Evolutionary conservation across 2,888 invertebrate species (phyloP), one percentile per base, ranked within the genome.

Genomic region (Epirrhoe alternata): DNA sequence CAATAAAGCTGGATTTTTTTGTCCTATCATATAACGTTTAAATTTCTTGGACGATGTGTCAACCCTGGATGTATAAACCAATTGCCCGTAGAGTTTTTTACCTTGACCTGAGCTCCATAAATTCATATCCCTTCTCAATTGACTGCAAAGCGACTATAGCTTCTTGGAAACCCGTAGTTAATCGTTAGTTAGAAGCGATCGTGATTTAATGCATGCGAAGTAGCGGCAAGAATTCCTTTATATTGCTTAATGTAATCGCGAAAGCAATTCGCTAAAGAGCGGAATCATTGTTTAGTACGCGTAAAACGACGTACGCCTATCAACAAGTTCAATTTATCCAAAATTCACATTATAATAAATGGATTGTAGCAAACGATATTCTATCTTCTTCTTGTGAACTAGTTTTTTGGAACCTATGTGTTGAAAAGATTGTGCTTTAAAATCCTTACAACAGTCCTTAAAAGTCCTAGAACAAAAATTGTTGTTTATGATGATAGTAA

Each of bases 171-270:
- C 31, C 45, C 33, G 17, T 8, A 49, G 17, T 54, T 61, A 24
- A 63, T 67, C 64, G 74, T 69, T 79, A 77, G 74, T 77, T 69
- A 72, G 70, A 79, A 81, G 74, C 75, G 73, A 73, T 74, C 60
- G 76, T 75, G 75, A 74, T 78, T 77, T 74, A 69, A 71, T 70
- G 68, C 70, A 70, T 70, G 73, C 71, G 33, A 67, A 58, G 62
- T 60, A 61, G 61, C 52, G 69, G 66, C 61, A 50, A 63, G 60
- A 71, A 73, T 69, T 64, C 59, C 65, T 67, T 64, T 63, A 66
- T 69, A 66, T 53, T 50, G 51, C 52, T 47, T 52, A 57, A 61
- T 52, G 61, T 65, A 65, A 65, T 65, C 61, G 65, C 33, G 16
- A 57, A 57, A 47, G 61, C 61, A 65, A 65, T 65, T 52, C 52